Percentiles rank a stretch among this genome's conserved stretches.
Conservation (phyloP, 2,888 invertebrate species). For the Biston stratarius region DNA sequence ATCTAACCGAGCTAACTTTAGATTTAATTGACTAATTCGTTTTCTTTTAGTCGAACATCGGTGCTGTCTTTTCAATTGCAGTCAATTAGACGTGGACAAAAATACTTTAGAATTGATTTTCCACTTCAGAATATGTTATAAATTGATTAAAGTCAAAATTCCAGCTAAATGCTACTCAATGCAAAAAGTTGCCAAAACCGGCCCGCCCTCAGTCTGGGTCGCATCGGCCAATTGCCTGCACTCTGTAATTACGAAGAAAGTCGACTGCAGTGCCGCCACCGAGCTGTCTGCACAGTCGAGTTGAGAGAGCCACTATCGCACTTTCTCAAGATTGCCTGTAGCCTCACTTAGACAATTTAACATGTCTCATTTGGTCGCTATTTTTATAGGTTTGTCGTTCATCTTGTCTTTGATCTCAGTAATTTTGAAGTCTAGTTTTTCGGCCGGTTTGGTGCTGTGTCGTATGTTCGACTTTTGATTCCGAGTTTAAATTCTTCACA, state of each 20-base stretch:
- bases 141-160: neutral
- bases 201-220: conserved; percentile 14
- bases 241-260: conserved; percentile 22
- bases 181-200: conserved; percentile 20
- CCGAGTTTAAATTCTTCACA: neutral
- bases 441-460: neutral
- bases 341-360: neutral
- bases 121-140: neutral
- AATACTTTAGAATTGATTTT: too few relatives aligned
- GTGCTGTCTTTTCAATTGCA: too few relatives aligned
- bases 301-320: neutral
- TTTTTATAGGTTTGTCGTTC: neutral
- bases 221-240: conserved; percentile 11
- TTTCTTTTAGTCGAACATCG: too few relatives aligned
- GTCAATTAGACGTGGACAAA: too few relatives aligned
- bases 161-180: neutral
- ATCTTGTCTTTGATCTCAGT: too few relatives aligned
- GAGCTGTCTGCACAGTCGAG: neutral
- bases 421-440: neutral
- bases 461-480: neutral
- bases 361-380: neutral
- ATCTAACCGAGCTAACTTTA: too few relatives aligned
- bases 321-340: neutral
- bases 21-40: too few relatives aligned
- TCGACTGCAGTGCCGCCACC: neutral